Evolutionary conservation across 2,888 invertebrate genomes (phyloP).

Genomic region (Ormyrus thymus): DNA sequence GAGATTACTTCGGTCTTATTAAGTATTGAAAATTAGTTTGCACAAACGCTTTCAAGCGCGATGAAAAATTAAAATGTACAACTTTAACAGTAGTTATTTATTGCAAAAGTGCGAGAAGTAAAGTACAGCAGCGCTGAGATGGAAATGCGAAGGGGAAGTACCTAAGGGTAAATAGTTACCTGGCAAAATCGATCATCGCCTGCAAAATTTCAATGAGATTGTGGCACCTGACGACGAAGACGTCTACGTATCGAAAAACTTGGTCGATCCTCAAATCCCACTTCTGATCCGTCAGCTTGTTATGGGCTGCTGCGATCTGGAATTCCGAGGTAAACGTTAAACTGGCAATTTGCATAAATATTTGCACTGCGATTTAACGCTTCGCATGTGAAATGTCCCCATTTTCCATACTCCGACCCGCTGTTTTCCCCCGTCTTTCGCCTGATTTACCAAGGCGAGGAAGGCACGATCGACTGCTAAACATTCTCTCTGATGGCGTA

Average conservation of each 20-base stretch:
- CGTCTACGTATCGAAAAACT: conserved; percentile 91
- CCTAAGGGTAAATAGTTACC: conserved; percentile 70
- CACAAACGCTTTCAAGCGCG: neutral
- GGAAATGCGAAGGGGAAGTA: neutral
- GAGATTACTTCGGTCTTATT: conserved; percentile 28
- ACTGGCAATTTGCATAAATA: conserved; percentile 55
- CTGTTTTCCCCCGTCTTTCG: conserved; percentile 9
- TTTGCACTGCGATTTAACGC: conserved; percentile 53
- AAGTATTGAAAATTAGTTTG: conserved; percentile 26
- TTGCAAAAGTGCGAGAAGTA: no score
- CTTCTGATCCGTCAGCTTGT: conserved; percentile 75
- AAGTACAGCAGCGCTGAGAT: no score
- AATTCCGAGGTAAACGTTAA: conserved; percentile 53
- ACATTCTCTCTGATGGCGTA: conserved; percentile 50
- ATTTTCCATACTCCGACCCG: conserved; percentile 21
- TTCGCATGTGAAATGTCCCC: conserved; percentile 51
- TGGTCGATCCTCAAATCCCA: conserved; percentile 88
- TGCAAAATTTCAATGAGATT: conserved; percentile 92
- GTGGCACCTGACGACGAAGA: conserved; percentile 88
- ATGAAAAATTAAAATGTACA: conserved; percentile 22
- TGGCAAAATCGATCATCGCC: conserved; percentile 91
- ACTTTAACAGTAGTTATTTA: no score
- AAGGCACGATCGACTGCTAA: conserved; percentile 55
- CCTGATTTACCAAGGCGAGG: conserved; percentile 41
- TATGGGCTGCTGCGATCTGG: conserved; percentile 80